These are phyloP conservation scores for Pagrus major DNA, from an alignment of 2,113 vertebrate genomes.

Conservation along the genomic window DNA sequence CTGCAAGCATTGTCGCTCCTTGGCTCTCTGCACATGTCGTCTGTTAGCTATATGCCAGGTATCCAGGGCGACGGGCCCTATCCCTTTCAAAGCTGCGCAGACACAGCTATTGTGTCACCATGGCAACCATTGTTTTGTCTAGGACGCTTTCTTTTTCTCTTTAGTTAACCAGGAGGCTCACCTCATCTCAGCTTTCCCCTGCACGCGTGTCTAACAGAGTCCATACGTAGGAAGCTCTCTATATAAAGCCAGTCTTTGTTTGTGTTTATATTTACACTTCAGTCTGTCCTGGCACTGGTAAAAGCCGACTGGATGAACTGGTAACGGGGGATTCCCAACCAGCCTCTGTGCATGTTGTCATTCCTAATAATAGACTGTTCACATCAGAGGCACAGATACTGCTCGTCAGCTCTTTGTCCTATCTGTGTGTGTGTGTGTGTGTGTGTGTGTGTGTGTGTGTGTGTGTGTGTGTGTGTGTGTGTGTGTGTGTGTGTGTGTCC, in stretches of 20 bases:
- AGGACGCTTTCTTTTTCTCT: slow-evolving; percentile 13
- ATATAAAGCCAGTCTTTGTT: slow-evolving; percentile 4
- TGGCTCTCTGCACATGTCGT: slow-evolving; percentile 20
- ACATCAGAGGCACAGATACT: slow-evolving; percentile 1
- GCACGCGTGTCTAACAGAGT: not conserved
- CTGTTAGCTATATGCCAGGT: slow-evolving; percentile 47
- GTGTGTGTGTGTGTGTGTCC: not conserved
- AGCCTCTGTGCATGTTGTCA: slow-evolving; percentile 5
- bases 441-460: not conserved
- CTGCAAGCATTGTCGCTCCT: slow-evolving; percentile 30
- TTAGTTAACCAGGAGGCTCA: slow-evolving; percentile 7
- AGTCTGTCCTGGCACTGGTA: not conserved
- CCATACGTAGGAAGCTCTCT: not conserved
- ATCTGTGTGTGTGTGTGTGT: not conserved
- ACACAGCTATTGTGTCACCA: slow-evolving; percentile 42
- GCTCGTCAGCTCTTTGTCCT: too few species aligned
- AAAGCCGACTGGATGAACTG: slow-evolving; percentile 1
- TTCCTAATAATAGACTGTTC: slow-evolving; percentile 46
- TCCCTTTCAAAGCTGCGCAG: slow-evolving; percentile 40
- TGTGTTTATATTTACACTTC: not conserved
- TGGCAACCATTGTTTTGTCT: slow-evolving; percentile 62
- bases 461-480: not conserved
- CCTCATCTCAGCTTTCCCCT: slow-evolving; percentile 55
- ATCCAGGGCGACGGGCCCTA: slow-evolving; percentile 47
- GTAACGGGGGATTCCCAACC: slow-evolving; percentile 41